A percentile compares a stretch with the other conserved stretches of the same genome.
Conservation (phyloP, 2,888 invertebrate genomes). For the Amiota minor region DNA sequence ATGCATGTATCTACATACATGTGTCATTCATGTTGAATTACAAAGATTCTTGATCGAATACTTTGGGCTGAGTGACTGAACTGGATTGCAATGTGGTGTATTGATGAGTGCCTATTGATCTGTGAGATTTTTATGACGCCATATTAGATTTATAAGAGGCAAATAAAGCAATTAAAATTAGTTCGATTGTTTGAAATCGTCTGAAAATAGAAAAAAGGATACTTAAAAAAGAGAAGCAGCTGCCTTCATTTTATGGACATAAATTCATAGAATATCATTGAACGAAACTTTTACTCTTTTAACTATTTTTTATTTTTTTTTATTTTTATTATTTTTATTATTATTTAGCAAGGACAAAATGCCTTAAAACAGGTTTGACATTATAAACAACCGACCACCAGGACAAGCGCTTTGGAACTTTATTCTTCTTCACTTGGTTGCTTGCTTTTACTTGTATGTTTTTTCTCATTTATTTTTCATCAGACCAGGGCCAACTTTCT, state of each 20-base stretch:
- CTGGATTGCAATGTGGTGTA: background rate
- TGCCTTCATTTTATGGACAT: too few species aligned
- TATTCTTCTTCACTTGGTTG: background rate
- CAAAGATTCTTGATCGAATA: background rate
- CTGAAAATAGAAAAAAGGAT: background rate
- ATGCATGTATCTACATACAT: constrained; percentile 17
- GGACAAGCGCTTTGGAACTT: background rate
- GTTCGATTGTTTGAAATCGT: background rate
- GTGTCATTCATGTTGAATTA: constrained; percentile 10
- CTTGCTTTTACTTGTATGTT: background rate
- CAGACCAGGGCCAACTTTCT: constrained; percentile 13
- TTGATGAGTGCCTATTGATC: constrained; percentile 11
- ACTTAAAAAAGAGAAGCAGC: too few species aligned
- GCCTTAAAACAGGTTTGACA: too few species aligned
- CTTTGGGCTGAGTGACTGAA: background rate
- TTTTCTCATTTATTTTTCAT: too few species aligned
- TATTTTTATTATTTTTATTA: background rate
- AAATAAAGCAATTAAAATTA: constrained; percentile 24
- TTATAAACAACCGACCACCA: background rate
- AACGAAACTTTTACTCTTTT: background rate
- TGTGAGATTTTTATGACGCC: constrained; percentile 3
- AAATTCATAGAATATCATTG: too few species aligned
- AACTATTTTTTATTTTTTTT: background rate
- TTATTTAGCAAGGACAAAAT: too few species aligned
- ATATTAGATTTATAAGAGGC: background rate